These are phyloP conservation scores for Athetis lepigone DNA, from an alignment of 2,888 invertebrate species.

Conservation along the genomic window DNA sequence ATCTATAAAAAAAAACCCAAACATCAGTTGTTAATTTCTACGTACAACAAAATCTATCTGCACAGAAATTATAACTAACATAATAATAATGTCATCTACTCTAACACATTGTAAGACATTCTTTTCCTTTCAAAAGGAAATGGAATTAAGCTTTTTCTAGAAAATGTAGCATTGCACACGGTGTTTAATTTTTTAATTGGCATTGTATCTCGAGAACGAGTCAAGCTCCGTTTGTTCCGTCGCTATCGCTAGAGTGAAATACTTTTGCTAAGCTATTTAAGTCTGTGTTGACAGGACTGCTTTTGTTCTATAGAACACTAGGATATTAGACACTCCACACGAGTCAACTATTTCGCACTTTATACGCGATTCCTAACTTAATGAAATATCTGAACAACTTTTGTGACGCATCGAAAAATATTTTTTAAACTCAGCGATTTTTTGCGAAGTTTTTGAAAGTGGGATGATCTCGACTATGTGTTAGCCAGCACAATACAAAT, in stretches of 20 bases:
- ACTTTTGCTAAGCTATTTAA: constrained; percentile 29
- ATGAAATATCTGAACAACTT: constrained; percentile 26
- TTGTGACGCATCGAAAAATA: no score
- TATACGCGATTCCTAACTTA: not conserved
- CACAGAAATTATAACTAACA: not conserved
- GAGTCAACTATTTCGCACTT: constrained; percentile 11
- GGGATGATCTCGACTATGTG: no score
- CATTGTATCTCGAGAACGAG: constrained; percentile 7
- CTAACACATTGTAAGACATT: not conserved
- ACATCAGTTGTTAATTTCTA: no score
- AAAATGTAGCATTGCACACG: constrained; percentile 6
- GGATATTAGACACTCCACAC: constrained; percentile 11
- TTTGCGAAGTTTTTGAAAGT: no score
- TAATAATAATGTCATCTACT: constrained; percentile 1
- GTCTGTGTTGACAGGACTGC: constrained; percentile 8
- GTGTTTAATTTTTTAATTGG: constrained; percentile 39
- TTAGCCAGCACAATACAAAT: constrained; percentile 15
- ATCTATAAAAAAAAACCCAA: no score
- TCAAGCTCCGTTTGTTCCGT: constrained; percentile 12
- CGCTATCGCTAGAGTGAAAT: constrained; percentile 23
- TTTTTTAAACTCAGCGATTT: no score
- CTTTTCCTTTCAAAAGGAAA: constrained; percentile 12
- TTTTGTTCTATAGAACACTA: constrained; percentile 24
- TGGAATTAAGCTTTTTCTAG: constrained; percentile 1
- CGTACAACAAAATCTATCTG: no score